A percentile compares a stretch with the other conserved stretches of the same genome.
phyloP scores from a whole-genome alignment of 2,113 vertebrate genomes.

The Crotalus helleri region DNA sequence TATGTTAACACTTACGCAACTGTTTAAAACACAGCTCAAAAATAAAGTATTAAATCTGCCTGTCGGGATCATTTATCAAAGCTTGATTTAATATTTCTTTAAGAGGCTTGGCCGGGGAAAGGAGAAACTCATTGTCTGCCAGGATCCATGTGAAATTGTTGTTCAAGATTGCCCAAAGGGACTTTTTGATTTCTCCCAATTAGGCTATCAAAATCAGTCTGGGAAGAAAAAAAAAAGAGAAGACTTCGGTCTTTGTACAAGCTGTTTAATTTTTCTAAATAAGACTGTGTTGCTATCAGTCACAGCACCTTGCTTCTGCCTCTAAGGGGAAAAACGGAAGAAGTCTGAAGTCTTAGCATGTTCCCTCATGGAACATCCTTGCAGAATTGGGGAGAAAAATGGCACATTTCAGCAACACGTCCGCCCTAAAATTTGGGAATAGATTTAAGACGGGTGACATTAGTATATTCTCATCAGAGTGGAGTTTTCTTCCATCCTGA shows the following conservation, averaged over 20 bases:
- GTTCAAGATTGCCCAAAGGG: neutral
- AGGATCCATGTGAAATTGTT: neutral
- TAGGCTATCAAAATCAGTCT: neutral
- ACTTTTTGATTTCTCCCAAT: neutral
- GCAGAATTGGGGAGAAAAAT: neutral
- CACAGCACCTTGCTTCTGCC: neutral
- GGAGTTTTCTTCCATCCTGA: neutral
- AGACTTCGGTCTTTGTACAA: neutral
- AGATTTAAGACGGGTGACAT: neutral
- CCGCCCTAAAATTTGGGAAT: neutral
- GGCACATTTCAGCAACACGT: too few relatives aligned
- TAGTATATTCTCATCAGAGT: too few relatives aligned
- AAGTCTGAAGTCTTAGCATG: neutral
- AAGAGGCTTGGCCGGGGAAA: neutral
- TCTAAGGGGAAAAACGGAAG: neutral
- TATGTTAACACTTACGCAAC: conserved; percentile 17
- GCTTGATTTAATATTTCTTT: conserved; percentile 25
- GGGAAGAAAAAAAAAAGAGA: rapidly evolving
- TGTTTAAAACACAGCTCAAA: conserved; percentile 17
- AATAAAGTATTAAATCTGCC: conserved; percentile 8
- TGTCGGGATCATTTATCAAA: conserved; percentile 22
- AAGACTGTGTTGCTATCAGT: neutral
- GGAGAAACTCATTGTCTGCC: neutral
- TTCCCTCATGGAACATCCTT: neutral
- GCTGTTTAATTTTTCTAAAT: neutral